Conservation (phyloP, 1,140 invertebrate genomes). For the Drosophila prosaltans region DNA sequence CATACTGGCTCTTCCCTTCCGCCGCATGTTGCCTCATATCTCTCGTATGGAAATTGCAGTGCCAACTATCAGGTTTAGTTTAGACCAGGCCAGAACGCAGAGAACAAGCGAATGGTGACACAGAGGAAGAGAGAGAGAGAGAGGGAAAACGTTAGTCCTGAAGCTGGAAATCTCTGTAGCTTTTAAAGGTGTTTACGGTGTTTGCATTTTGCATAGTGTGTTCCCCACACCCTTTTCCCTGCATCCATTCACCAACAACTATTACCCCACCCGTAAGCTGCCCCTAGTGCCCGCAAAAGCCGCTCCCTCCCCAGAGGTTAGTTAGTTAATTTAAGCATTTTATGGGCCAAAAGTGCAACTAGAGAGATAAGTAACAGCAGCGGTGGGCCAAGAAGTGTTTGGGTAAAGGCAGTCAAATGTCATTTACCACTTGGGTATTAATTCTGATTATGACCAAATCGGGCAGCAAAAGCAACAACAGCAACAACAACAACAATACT, state of each 20-base stretch:
- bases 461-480: constrained; percentile 40
- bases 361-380: constrained; percentile 7
- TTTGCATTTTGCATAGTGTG: constrained; percentile 49
- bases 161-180: constrained; percentile 39
- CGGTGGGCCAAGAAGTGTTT: too few relatives aligned
- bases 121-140: neutral
- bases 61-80: constrained; percentile 71
- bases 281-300: neutral
- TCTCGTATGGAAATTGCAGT: constrained; percentile 64
- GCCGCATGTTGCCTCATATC: neutral
- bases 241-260: too few relatives aligned
- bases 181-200: constrained; percentile 77
- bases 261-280: too few relatives aligned
- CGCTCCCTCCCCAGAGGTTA: constrained; percentile 30
- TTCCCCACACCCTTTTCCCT: too few relatives aligned
- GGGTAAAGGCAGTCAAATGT: constrained; percentile 49
- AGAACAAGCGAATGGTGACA: neutral
- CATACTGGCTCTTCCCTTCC: neutral
- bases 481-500: constrained; percentile 32
- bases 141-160: neutral
- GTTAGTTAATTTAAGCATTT: constrained; percentile 79
- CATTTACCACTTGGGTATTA: constrained; percentile 57
- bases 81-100: constrained; percentile 45
- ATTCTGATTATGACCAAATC: constrained; percentile 65
- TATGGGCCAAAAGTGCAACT: constrained; percentile 68